Evolutionary conservation across 23 tunicate genomes (phyloP), one percentile per base, ranked within the genome.

Genomic region (Aplidium turbinatum): DNA sequence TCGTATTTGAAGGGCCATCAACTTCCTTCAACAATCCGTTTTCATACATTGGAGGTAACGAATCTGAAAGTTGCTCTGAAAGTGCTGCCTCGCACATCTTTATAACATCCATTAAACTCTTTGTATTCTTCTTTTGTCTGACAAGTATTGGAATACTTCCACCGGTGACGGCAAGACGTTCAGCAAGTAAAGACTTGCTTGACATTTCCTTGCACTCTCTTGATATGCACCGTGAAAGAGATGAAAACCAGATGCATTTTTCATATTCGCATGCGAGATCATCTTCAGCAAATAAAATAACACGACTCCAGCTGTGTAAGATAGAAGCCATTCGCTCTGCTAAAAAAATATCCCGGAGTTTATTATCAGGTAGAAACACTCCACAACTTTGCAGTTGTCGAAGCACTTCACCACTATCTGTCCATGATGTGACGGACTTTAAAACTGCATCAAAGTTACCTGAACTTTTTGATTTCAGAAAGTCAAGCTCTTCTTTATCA

Each of bases 281-380:
- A 3, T 31, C 30, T 33, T 78, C 75, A 47, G 52, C 58, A 68
- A 69, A 88, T 7, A 80, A 45, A 46, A 74, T 31, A 18, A 66
- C 51, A 30, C 96, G 96, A 57, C 96, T 86, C 30, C 57, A 32
- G 46, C 83, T 75, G 55, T 88, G 96, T 36, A 88, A 47, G 18
- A 88, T 82, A 9, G 79, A 75, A 33, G 87, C 83, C 24, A 88
- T 40, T 57, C 87, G 52, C 53, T 81, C 96, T 33, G 78, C 78
- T 48, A 82, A 71, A 63, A 77, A 80, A 4, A 75, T 35, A 7
- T 47, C 40, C 19, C 4, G 21, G 1, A 38, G 48, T 2, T 7
- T 27, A 1, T 82, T 42, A 11, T 75, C 70, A 1, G 70, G 26
- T 35, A 88, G 47, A 46, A 88, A 63, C 27, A 81, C 33, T 1